These are phyloP conservation scores for Channallabes apus DNA, from an alignment of 2,797 vertebrate species.

Conservation along the genomic window DNA sequence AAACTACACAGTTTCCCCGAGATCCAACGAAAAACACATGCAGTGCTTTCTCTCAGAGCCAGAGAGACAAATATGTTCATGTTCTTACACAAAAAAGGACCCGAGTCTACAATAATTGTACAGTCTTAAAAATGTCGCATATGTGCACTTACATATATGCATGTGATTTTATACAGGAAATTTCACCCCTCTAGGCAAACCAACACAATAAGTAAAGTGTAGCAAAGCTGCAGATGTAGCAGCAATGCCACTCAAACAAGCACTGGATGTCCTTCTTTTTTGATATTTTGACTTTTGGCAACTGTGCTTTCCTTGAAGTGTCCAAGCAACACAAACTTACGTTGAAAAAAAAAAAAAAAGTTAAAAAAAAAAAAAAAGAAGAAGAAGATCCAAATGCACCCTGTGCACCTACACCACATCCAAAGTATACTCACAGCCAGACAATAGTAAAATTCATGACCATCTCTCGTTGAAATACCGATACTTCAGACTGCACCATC, in stretches of 20 bases:
- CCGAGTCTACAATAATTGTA: not conserved
- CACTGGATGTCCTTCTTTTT: not conserved
- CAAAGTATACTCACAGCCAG: constrained; percentile 18
- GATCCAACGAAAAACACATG: constrained; percentile 1
- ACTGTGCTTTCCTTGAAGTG: not conserved
- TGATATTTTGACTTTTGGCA: constrained; percentile 3
- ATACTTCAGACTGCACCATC: constrained; percentile 53
- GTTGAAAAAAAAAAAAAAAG: not conserved
- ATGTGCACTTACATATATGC: not conserved
- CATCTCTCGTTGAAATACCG: constrained; percentile 46
- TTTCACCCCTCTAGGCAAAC: not conserved
- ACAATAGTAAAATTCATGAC: constrained; percentile 46
- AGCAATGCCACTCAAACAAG: not conserved
- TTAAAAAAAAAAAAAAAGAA: not conserved
- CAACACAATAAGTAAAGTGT: not conserved
- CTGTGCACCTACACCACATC: constrained; percentile 17
- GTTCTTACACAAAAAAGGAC: not conserved
- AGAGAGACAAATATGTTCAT: not conserved
- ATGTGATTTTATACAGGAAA: not conserved
- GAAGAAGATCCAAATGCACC: constrained; percentile 38
- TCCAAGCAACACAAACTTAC: constrained; percentile 29
- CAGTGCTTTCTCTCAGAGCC: not conserved
- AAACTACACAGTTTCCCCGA: not conserved
- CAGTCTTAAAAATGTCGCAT: not conserved
- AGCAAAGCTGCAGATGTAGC: not conserved